Base-by-base conservation (phyloP, 2,797 vertebrate species). In the Fundulus diaphanus region DNA sequence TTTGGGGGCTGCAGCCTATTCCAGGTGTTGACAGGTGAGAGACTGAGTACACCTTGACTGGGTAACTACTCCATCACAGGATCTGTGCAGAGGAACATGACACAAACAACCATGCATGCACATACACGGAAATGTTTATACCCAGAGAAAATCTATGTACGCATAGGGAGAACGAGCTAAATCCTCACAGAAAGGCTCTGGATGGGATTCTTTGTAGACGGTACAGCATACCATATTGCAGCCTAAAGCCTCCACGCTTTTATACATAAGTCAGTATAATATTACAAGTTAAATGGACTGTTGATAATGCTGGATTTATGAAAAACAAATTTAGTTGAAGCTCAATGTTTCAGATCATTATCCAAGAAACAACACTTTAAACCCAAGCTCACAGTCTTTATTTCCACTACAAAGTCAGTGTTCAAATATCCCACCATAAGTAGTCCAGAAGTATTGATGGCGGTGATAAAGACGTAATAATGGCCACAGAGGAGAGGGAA, bases 391-490 rank as follows among this genome's bases (percentile, higher is more conserved):
- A 46, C 67, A 35, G 68, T 85, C 77, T 87, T 84, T 89, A 78
- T 83, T 68, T 42, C 74, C 48, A 11, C 74, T 80, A 68, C 82
- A 75, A 68, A 72, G 33, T 57, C 65, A 77, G 71, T 79, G 85
- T 80, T 74, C 82, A 89, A 82, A 80, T 69, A 56, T 80, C 82
- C 73, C 82, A 81, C 86, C 63, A 70, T 78, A 74, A 69, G 73
- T 68, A 69, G 73, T 68, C 76, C 75, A 16, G 68, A 48, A 87
- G 83, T 93, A 93, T 93, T 91, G 94, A 93, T 93, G 90, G 84
- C 3, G 75, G 89, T 90, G 87, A 94, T 93, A 93, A 94, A 93
- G 89, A 83, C 86, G 79, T 92, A 91, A 93, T 92, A 93, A 94
- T 90, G 83, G 88, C 74, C 81, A 76, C 77, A 71, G 81, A 86